phyloP scores from a whole-genome alignment of 2,797 vertebrate species.

The Poecilia wingei region DNA sequence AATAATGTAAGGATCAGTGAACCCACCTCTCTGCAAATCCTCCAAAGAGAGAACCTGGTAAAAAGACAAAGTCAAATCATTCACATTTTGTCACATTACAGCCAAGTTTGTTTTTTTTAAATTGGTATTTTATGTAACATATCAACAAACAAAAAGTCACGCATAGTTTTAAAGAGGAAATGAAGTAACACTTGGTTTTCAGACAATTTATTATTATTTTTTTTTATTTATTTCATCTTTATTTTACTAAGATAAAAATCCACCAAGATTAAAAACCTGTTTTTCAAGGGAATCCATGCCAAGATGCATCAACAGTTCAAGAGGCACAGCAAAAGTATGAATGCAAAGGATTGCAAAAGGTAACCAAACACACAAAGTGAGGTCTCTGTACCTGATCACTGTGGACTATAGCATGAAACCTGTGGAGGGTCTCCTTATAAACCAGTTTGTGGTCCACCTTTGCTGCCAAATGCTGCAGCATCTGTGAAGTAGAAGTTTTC shows the following conservation, averaged over 20 bases:
- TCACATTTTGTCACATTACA: not conserved
- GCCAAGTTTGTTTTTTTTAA: not conserved
- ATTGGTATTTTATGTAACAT: not conserved
- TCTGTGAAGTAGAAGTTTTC: constrained; percentile 62
- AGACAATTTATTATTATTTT: too few species aligned
- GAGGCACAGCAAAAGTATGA: too few species aligned
- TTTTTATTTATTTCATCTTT: too few species aligned
- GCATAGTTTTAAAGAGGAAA: not conserved
- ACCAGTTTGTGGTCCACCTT: constrained; percentile 72
- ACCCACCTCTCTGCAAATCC: constrained; percentile 85
- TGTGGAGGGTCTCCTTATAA: constrained; percentile 66
- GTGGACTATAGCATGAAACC: constrained; percentile 58
- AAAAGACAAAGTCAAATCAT: constrained; percentile 11
- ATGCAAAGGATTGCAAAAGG: not conserved
- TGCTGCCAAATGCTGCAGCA: constrained; percentile 76
- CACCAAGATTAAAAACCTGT: too few species aligned
- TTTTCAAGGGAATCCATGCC: too few species aligned
- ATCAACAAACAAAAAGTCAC: not conserved
- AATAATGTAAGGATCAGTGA: not conserved
- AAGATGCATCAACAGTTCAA: too few species aligned
- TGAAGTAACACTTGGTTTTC: not conserved
- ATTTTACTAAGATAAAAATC: too few species aligned
- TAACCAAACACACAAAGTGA: not conserved
- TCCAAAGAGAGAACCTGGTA: constrained; percentile 73
- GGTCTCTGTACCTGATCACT: constrained; percentile 68